Conservation (phyloP, 92 coral and sea anemone species). For the Umimayanthus kanabou region DNA sequence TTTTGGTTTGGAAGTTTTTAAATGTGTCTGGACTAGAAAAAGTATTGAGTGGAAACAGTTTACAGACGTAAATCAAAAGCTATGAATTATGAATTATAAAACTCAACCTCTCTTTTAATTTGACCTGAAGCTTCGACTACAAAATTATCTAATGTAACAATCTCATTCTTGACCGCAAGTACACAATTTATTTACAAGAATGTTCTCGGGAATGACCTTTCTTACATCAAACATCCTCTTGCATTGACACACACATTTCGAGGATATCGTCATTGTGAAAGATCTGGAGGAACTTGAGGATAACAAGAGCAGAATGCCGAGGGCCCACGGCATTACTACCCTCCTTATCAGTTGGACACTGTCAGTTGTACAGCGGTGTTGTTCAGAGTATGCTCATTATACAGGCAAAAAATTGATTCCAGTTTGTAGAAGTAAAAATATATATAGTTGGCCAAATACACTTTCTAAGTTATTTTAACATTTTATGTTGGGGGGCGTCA, state of each 20-base stretch:
- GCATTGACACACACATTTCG: constrained; percentile 16
- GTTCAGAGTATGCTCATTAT: not conserved
- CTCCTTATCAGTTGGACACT: not conserved
- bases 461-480: too few relatives aligned
- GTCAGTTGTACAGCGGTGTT: constrained; percentile 2
- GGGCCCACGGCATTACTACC: constrained; percentile 18
- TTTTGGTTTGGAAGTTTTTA: too few relatives aligned
- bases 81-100: too few relatives aligned
- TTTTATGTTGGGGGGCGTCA: too few relatives aligned
- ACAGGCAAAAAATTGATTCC: too few relatives aligned
- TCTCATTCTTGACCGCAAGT: not conserved
- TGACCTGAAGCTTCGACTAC: too few relatives aligned
- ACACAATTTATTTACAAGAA: not conserved
- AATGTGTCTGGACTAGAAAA: too few relatives aligned
- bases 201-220: not conserved
- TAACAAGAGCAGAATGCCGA: not conserved
- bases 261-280: constrained; percentile 37
- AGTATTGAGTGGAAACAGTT: too few relatives aligned
- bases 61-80: too few relatives aligned
- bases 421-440: too few relatives aligned
- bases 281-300: not conserved
- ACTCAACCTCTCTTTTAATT: too few relatives aligned
- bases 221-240: constrained; percentile 37
- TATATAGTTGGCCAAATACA: too few relatives aligned
- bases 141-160: not conserved